Base-by-base conservation (phyloP, 2,888 invertebrate species). In the Hypena proboscidalis region DNA sequence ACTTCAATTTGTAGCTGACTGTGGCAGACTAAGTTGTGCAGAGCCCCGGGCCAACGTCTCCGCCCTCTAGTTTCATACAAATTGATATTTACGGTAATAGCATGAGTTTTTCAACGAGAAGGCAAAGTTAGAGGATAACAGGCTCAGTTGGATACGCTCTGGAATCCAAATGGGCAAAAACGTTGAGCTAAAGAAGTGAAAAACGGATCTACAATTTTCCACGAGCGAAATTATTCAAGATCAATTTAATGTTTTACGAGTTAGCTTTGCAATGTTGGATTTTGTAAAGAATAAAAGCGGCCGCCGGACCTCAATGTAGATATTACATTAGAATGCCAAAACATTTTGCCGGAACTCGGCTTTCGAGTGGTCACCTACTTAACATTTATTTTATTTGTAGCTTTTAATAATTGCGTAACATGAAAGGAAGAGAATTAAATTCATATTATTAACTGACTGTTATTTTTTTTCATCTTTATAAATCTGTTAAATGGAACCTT, bases 71-170 rank as follows among this genome's bases (percentile, higher is more conserved):
- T 84, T 88, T 83, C 86, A 88, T 87, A 85, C 86, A 89, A 90
- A 90, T 90, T 90, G 90, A 90, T 90, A 90, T 90, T 90, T 90
- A 90, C 89, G 87, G 83, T 90, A 87, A 90, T 87, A 85, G 88
- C 83, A 63, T 56, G 86, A 87, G 85, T 87, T 90, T 90, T 89
- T 88, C 83, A 82, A 76, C 82, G 80, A 70, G 75, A 80, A 77
- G 75, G 78, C 77, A 80, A 86, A 87, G 81, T 86, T 85, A 70
- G 77, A 71, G 83, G 79, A 83, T 86, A 86, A 85, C 83, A 80
- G 83, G 83, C 86, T 81, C 78, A 79, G 82, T 83, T 76, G 82
- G 82, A 81, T 81, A 75, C 76, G 74, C 77, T 64, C 67, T 75
- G 77, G 84, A 78, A 85, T 86, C 78, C 74, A 78, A 88, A 84